Conservation (phyloP, 2,888 invertebrate genomes). For the Chymomyza fuscimana region DNA sequence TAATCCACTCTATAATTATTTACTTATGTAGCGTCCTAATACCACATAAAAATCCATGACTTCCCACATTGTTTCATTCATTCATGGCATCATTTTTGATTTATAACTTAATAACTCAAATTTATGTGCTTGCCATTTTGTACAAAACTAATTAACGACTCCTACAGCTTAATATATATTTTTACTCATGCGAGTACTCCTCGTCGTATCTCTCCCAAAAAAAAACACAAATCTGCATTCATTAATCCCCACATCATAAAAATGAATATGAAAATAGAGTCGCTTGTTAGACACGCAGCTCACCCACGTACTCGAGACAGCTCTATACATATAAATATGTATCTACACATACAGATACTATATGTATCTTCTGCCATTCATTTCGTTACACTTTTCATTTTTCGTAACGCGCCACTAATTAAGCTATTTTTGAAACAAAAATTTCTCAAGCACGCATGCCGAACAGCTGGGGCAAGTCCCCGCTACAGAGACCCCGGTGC, state of each 20-base stretch:
- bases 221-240: conserved; percentile 30
- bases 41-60: neutral
- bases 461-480: conserved; percentile 45
- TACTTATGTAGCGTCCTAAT: neutral
- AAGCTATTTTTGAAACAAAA: conserved; percentile 59
- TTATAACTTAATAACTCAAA: neutral
- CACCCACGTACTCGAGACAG: conserved; percentile 36
- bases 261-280: conserved; percentile 16
- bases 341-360: too few relatives aligned
- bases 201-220: conserved; percentile 10
- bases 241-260: conserved; percentile 15
- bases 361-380: conserved; percentile 34
- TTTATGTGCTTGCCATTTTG: neutral
- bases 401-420: conserved; percentile 59
- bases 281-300: conserved; percentile 39
- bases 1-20: neutral
- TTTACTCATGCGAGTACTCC: neutral
- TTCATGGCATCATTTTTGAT: neutral
- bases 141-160: conserved; percentile 22
- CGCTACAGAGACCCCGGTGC: neutral
- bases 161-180: conserved; percentile 12
- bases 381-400: conserved; percentile 55
- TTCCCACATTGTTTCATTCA: neutral
- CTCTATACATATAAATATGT: neutral
- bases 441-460: conserved; percentile 30